Percentiles rank a stretch among this genome's conserved stretches.
Evolutionary conservation across 2,888 invertebrate species (phyloP).

Genomic region (Geophilus truncorum): DNA sequence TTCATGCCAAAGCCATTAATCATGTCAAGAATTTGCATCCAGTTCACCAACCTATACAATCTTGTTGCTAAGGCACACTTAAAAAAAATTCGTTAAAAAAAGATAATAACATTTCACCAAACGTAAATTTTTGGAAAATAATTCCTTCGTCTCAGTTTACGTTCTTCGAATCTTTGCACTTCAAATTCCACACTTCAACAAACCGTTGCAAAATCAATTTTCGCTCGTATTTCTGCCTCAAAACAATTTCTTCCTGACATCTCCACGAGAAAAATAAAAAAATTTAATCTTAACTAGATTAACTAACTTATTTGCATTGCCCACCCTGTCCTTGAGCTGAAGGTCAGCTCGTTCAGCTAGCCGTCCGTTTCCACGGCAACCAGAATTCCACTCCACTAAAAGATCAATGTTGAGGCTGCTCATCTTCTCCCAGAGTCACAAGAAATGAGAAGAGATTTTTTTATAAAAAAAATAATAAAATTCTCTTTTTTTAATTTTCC

Average conservation of each 20-base stretch:
- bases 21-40: neutral
- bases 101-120: too few species aligned
- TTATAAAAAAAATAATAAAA: neutral
- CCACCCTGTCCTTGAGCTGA: slow-evolving; percentile 21
- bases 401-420: slow-evolving; percentile 25
- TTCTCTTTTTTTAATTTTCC: neutral
- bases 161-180: too few species aligned
- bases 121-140: too few species aligned
- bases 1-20: neutral
- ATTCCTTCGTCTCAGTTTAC: too few species aligned
- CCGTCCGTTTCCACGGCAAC: slow-evolving; percentile 2
- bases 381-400: neutral
- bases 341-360: slow-evolving; percentile 23
- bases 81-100: neutral
- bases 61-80: neutral
- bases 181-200: too few species aligned
- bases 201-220: neutral
- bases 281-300: too few species aligned
- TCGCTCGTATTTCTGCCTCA: too few species aligned
- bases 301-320: neutral
- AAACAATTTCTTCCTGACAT: too few species aligned
- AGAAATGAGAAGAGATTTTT: too few species aligned
- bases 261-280: too few species aligned
- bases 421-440: neutral
- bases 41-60: neutral